Evolutionary conservation across 2,797 vertebrate species (phyloP).

Genomic region (Darevskia mixta): DNA sequence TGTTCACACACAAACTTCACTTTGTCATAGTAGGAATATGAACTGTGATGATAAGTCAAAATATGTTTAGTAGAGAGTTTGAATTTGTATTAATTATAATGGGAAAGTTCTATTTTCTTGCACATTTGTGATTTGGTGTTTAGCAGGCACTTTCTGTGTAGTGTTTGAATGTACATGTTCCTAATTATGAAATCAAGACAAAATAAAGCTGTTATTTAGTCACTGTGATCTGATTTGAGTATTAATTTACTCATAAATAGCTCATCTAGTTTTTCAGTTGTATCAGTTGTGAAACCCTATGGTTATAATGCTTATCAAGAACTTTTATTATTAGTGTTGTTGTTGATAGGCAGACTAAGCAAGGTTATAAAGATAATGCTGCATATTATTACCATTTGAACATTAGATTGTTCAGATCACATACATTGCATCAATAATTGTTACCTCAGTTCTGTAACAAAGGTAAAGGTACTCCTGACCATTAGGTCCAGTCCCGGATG

Average conservation of each 20-base stretch:
- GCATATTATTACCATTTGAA: neutral
- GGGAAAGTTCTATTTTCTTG: slow-evolving; percentile 15
- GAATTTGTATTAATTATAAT: neutral
- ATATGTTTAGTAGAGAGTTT: slow-evolving; percentile 3
- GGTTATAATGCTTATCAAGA: neutral
- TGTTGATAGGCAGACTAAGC: neutral
- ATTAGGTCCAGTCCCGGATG: no score
- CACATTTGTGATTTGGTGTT: slow-evolving; percentile 5
- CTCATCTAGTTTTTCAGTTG: neutral
- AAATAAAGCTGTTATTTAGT: slow-evolving; percentile 36
- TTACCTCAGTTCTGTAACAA: neutral
- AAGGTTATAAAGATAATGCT: neutral
- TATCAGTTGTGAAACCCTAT: neutral
- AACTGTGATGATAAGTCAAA: slow-evolving; percentile 6
- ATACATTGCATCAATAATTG: neutral
- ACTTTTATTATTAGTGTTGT: neutral
- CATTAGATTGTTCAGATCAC: neutral
- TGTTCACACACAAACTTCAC: neutral
- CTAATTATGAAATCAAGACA: neutral
- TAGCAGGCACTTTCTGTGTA: slow-evolving; percentile 3
- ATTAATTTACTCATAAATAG: neutral
- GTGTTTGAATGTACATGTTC: slow-evolving; percentile 26
- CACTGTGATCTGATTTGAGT: neutral
- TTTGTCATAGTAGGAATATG: neutral
- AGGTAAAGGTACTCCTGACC: no score